phyloP scores from a whole-genome alignment of 2,113 vertebrate species.

The Ammodytes marinus region DNA sequence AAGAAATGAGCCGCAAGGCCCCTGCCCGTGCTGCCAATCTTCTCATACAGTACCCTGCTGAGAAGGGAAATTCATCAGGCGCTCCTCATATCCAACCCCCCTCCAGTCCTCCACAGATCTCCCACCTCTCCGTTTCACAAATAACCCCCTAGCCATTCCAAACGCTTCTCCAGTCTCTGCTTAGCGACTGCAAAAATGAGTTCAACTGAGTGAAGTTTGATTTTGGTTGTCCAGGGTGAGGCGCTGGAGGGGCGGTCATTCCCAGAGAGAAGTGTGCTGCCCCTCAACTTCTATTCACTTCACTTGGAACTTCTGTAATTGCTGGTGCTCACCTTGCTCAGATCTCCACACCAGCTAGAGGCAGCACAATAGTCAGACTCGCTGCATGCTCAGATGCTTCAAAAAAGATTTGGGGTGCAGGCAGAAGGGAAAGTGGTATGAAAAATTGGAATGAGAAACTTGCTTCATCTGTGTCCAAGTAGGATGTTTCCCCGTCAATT shows the following conservation, averaged over 20 bases:
- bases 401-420: constrained; percentile 30
- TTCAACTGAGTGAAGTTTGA: constrained; percentile 86
- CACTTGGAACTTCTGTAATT: constrained; percentile 92
- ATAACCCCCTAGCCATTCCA: constrained; percentile 75
- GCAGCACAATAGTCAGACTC: constrained; percentile 89
- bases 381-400: constrained; percentile 84
- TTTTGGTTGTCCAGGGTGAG: constrained; percentile 90
- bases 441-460: constrained; percentile 91
- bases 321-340: constrained; percentile 88
- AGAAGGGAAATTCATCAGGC: constrained; percentile 89
- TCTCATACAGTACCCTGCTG: constrained; percentile 87
- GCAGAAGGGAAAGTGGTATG: constrained; percentile 35
- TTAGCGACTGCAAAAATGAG: constrained; percentile 88
- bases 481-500: constrained; percentile 96
- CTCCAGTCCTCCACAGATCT: constrained; percentile 38
- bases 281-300: constrained; percentile 93
- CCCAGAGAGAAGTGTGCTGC: constrained; percentile 89
- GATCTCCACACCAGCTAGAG: constrained; percentile 87
- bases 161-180: constrained; percentile 88
- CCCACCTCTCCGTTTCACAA: constrained; percentile 47
- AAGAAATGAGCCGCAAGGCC: constrained; percentile 90
- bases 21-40: constrained; percentile 85
- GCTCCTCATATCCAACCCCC: constrained; percentile 67
- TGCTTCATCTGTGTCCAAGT: constrained; percentile 92
- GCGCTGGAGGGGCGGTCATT: constrained; percentile 89